These are phyloP conservation scores for Drosophila ochracea DNA, from an alignment of 2,888 invertebrate genomes.

Conservation along the genomic window DNA sequence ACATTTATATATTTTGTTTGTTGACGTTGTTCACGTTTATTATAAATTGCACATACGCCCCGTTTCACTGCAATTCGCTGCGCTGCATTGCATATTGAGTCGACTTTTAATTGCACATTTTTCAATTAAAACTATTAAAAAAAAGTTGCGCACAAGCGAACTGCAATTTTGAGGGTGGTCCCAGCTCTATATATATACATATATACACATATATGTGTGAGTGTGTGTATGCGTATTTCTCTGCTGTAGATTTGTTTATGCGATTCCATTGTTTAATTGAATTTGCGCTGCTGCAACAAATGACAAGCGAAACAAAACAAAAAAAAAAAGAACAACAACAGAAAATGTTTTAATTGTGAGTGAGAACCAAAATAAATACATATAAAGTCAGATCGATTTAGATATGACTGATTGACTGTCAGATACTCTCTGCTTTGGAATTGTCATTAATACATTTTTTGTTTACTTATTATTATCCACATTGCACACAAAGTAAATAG, in stretches of 20 bases:
- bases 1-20: background rate
- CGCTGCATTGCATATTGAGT: constrained; percentile 44
- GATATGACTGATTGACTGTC: background rate
- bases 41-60: constrained; percentile 67
- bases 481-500: background rate
- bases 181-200: background rate
- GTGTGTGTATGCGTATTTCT: constrained; percentile 5
- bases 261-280: constrained; percentile 75
- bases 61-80: constrained; percentile 29
- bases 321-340: constrained; percentile 18
- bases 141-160: constrained; percentile 21
- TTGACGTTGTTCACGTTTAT: constrained; percentile 20
- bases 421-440: background rate
- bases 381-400: background rate
- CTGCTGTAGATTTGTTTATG: constrained; percentile 67
- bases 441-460: background rate
- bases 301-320: constrained; percentile 21
- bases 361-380: constrained; percentile 3
- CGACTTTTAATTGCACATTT: constrained; percentile 73
- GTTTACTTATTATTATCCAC: background rate
- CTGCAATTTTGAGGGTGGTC: constrained; percentile 31
- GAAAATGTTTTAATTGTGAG: constrained; percentile 23
- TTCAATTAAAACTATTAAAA: constrained; percentile 71
- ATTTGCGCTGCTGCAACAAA: constrained; percentile 62
- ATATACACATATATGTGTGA: background rate